Evolutionary conservation across 2,888 invertebrate species (phyloP), one percentile per base, ranked within the genome.

Genomic region (Lagria hirta): DNA sequence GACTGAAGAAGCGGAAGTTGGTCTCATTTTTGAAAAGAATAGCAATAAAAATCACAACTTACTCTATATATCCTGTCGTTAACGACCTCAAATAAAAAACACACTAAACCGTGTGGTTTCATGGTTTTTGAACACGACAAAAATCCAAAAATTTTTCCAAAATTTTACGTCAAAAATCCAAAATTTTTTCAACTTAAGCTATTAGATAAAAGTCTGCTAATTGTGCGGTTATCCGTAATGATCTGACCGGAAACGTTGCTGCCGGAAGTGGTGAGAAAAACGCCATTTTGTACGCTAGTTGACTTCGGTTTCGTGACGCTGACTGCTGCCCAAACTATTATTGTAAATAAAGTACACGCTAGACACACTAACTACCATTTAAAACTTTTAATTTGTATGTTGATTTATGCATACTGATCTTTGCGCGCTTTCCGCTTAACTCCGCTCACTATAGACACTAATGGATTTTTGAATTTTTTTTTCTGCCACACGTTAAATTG

Each of bases 221-320:
- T 54, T 55, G 62, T 62, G 65, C 57, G 69, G 68, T 69, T 70
- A 71, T 70, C 70, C 66, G 66, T 68, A 68, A 69, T 70, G 68
- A 71, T 71, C 70, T 70, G 65, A 64, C 68, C 70, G 71, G 70
- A 71, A 70, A 61, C 61, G 50, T 51, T 52, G 49, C 57, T 60
- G 62, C 68, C 68, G 71, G 72, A 72, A 72, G 71, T 66, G 70
- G 70, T 67, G 71, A 71, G 72, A 72, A 71, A 72, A 72, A 71
- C 71, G 71, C 71, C 71, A 72, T 72, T 72, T 72, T 71, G 70
- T 71, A 71, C 70, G 71, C 70, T 72, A 66, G 68, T 71, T 72
- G 71, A 69, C 66, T 71, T 57, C 58, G 70, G 60, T 71, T 71
- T 71, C 72, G 72, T 72, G 68, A 61, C 62, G 56, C 43, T 53